Evolutionary conservation across 2,797 vertebrate genomes (phyloP), one percentile per base, ranked within the genome.

Genomic region (Nyctalus aviator): DNA sequence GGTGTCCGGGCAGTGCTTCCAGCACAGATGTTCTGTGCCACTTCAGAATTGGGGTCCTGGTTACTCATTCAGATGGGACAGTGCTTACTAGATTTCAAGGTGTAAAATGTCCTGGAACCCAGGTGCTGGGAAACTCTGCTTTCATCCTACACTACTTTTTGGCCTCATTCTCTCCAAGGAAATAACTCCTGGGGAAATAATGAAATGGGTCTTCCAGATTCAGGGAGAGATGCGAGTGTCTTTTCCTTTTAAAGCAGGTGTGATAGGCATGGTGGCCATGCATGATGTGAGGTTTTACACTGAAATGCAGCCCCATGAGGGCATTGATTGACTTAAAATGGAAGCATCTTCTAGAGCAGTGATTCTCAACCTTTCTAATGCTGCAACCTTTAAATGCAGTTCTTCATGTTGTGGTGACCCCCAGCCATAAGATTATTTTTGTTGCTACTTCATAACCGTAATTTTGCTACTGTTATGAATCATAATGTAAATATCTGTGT

Each of bases 181-280:
- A 95, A 68, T 71, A 85, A 79, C 62, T 94, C 90, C 55, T 82
- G 48, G 69, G 81, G 78, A 94, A 90, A 91, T 73, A 90, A 90
- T 84, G 72, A 94, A 91, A 53, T 46, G 41, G 14, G 13, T 85
- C 66, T 90, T 44, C 37, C 59, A 72, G 71, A 68, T 76, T 89
- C 73, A 75, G 86, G 30, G 25, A 85, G 78, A 96, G 71, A 77
- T 50, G 82, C 89, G 46, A 95, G 50, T 59, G 48, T 79, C 86
- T 92, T 94, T 88, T 95, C 92, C 89, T 75, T 92, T 82, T 55
- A 77, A 55, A 93, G 84, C 81, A 94, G 94, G 84, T 88, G 85
- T 25, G 17, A 23, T 73, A 95, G 66, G 75, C 87, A 81, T 77
- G 59, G n/a, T 21, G 84, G 68, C 57, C 57, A 90, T 14, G 14